Evolutionary conservation across 2,888 invertebrate genomes (phyloP), one percentile per base, ranked within the genome.

Genomic region (Hofmannophila pseudospretella): DNA sequence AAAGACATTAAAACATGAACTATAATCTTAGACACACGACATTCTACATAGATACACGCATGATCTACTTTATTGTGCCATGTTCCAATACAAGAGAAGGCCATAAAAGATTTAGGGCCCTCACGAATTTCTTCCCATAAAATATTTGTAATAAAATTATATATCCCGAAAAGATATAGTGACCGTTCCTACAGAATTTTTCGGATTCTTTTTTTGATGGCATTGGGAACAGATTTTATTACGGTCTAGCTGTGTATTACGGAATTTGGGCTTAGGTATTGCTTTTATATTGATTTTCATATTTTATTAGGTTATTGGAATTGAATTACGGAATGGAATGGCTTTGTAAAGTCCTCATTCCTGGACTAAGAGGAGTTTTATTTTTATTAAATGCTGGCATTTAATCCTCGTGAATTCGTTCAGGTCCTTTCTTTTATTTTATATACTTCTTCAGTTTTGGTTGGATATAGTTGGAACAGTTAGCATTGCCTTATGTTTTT

Each of bases 91-190:
- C 59, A 59, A 54, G 58, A 47, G 49, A 49, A 54, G 34, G 47
- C 49, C 64, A 54, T 78, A 76, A 73, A 76, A 67, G 36, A 72
- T 78, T 76, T 72, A 76, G 69, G 62, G 45, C 45, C 49, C 53
- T 48, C 54, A 60, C 54, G 60, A 62, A 61, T 64, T 54, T 55
- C 46, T 42, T 40, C 53, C 53, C 67, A 58, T 75, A 75, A 27
- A 75, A 74, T 70, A 68, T 68, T 56, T 50, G 63, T 63, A 70
- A 71, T 76, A 78, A 76, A 71, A 71, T 71, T 66, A 71, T 73
- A 68, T 70, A 66, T 56, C 49, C 43, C 50, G 55, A 59, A 58
- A 55, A 58, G 54, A 56, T 51, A 47, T 39, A 50, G 44, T 41
- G 39, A 11, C 36, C 36, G 26, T 22, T 34, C 39, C 37, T 11